Base-by-base conservation (phyloP, 2,113 vertebrate genomes). In the Australoheros scitulus region DNA sequence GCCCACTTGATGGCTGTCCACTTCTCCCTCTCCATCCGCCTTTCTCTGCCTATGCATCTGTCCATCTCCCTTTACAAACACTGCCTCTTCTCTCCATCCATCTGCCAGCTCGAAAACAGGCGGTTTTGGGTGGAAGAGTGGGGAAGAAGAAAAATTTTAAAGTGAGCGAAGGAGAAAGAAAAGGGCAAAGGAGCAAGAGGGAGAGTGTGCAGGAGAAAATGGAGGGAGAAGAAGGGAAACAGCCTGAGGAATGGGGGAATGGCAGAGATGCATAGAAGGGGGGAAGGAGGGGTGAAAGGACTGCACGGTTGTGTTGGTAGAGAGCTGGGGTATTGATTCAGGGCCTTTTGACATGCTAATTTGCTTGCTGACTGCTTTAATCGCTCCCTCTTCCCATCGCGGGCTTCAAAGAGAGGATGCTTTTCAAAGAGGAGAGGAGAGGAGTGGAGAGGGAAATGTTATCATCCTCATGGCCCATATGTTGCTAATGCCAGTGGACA, bases 311-410 rank as follows among this genome's bases (percentile, higher is more conserved):
- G 93, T 91, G 91, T 91, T 90, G 90, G 86, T 92, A 90, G 91
- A 94, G 93, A 93, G 92, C 93, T n/a, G 88, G 93, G 79, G 93
- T 96, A 97, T 97, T 95, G 97, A 97, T 97, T 96, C 79, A 1
- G 78, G 70, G 91, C 93, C 96, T 96, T 97, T 97, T 97, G 95
- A 96, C 94, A 97, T 97, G 96, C 93, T 97, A 96, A 97, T 97
- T 95, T 95, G 87, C 96, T 96, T 85, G 88, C 88, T 89, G 91
- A 94, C 94, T 92, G 94, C 95, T 96, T 96, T 96, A 96, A 94
- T 95, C 96, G 92, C 76, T 92, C 92, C 87, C 94, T 93, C 95
- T 93, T 93, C 92, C 90, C 93, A 92, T 94, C 91, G 61, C 90
- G 7, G 86, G 92, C 96, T 97, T 97, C 96, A 97, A 97, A 97